Evolutionary conservation across 2,797 vertebrate species (phyloP).

Genomic region (Enteromius mattozi): DNA sequence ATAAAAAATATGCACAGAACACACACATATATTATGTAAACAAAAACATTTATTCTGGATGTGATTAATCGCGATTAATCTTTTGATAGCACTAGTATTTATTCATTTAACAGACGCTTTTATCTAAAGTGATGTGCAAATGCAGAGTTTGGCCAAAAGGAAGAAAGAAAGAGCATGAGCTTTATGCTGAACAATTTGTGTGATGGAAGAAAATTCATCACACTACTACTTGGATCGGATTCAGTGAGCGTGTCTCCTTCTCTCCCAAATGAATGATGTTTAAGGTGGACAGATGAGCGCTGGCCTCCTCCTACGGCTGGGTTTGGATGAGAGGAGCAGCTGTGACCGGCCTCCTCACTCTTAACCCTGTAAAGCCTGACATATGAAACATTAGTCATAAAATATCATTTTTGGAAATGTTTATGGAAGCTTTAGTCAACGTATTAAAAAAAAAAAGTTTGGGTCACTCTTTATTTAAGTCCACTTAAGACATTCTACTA

Average conservation of each 20-base stretch:
- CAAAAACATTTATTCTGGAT: too few species aligned
- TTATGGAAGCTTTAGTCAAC: background rate
- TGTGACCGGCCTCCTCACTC: constrained; percentile 18
- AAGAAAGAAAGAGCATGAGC: background rate
- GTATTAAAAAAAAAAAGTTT: too few species aligned
- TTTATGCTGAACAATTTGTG: background rate
- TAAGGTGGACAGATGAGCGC: background rate
- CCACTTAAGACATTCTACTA: too few species aligned
- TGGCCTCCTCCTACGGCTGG: constrained; percentile 17
- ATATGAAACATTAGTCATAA: background rate
- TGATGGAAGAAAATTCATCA: background rate
- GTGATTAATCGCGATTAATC: too few species aligned
- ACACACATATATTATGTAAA: too few species aligned
- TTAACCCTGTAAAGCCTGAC: constrained; percentile 2
- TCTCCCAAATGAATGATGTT: background rate
- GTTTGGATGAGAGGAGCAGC: constrained; percentile 51
- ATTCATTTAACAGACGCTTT: background rate
- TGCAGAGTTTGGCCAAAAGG: background rate
- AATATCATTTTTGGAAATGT: background rate
- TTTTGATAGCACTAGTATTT: background rate
- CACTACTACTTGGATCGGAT: background rate
- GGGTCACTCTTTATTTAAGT: too few species aligned
- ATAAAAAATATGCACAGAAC: too few species aligned
- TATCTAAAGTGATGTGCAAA: background rate
- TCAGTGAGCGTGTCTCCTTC: background rate